Base-by-base conservation (phyloP, 1,140 invertebrate genomes). In the Apis laboriosa region DNA sequence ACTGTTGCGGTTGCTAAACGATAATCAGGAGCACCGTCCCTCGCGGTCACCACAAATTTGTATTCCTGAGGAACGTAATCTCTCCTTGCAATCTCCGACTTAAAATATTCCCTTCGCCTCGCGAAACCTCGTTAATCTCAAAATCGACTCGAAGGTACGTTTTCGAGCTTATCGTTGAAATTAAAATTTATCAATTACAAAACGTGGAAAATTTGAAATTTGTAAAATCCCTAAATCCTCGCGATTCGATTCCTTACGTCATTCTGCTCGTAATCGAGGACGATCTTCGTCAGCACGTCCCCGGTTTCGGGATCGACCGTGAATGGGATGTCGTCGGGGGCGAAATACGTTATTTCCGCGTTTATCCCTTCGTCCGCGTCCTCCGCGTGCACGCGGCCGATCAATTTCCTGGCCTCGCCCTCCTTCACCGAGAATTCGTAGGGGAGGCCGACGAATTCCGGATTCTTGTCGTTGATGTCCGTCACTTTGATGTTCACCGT, bases 391-490 rank as follows among this genome's bases (percentile, higher is more conserved):
- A 98, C 97, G 79, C 96, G 95, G 24, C 98, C 98, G 1, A 98
- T 96, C 21, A 95, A 94, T 67, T 95, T 95, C 71, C 96, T 95
- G 0, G 95, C 93, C 64, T 95, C 94, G 74, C 97, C 97, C 95
- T 98, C 98, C 90, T 97, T 96, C 0, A 98, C 97, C 15, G 95
- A 93, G 92, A 98, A 98, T 34, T 96, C 94, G 88, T 98, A 98
- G 0, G 97, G 97, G 63, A 96, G 87, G 51, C 96, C 96, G 11
- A 97, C 95, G 90, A 98, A 98, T 86, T 97, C 96, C 0, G 97
- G 97, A 93, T 97, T 98, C 84, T 98, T 97, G 88, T 98, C 98
- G 89, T 98, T 98, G 60, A 98, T 97, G 90, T 98, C 98, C 1
- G 97, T 97, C 0, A 99, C 97, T 90, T 96, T 97, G 28, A 99